These are phyloP conservation scores for Andrena hattorfiana DNA, from an alignment of 2,888 invertebrate species.

Conservation along the genomic window DNA sequence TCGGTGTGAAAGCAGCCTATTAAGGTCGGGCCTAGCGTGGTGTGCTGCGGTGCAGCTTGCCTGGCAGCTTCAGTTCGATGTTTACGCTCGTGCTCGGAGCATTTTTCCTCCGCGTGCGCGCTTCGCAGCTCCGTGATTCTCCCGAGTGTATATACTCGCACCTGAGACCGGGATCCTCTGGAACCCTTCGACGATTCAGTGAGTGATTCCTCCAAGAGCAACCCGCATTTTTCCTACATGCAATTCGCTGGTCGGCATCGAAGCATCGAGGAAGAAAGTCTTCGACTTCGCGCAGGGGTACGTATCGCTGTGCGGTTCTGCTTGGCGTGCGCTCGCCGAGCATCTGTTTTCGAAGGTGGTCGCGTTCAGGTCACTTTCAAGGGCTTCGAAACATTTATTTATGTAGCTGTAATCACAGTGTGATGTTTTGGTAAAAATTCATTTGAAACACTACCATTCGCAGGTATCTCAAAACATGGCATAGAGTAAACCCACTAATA, in stretches of 20 bases:
- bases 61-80: conserved; percentile 77
- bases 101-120: conserved; percentile 71
- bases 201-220: conserved; percentile 19
- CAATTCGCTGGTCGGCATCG: background rate
- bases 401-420: too few relatives aligned
- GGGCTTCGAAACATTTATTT: too few relatives aligned
- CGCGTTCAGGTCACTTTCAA: conserved; percentile 17
- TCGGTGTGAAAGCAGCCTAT: conserved; percentile 72
- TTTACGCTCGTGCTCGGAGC: conserved; percentile 79
- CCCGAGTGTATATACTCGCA: conserved; percentile 5
- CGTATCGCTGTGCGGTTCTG: background rate
- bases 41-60: conserved; percentile 67
- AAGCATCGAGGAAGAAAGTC: conserved; percentile 3
- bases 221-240: background rate
- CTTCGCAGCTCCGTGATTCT: conserved; percentile 33
- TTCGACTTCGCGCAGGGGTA: background rate
- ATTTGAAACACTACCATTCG: too few relatives aligned
- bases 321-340: background rate
- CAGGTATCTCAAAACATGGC: too few relatives aligned
- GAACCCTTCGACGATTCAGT: conserved; percentile 1
- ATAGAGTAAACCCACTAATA: too few relatives aligned
- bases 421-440: too few relatives aligned
- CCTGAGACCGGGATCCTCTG: background rate
- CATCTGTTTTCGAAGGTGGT: background rate
- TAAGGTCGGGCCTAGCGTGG: conserved; percentile 66